These are phyloP conservation scores for Rhamphomyia laevipes DNA, from an alignment of 2,888 invertebrate genomes.

Conservation along the genomic window DNA sequence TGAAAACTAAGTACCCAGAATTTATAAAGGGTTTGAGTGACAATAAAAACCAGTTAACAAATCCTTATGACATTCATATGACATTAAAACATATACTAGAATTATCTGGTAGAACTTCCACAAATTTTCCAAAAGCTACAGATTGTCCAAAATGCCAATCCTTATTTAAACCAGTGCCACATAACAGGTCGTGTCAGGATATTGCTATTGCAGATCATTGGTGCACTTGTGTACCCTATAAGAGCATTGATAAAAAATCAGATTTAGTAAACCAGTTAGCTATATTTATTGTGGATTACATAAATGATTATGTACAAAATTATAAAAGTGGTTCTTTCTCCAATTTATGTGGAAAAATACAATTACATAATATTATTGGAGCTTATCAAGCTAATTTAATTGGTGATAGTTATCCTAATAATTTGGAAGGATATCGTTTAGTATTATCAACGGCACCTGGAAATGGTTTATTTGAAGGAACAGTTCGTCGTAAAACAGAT, in stretches of 20 bases:
- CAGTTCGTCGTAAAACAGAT: constrained; percentile 40
- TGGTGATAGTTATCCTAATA: constrained; percentile 8
- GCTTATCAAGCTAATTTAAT: constrained; percentile 34
- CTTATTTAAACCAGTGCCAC: constrained; percentile 46
- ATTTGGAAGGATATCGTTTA: constrained; percentile 47
- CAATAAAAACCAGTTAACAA: constrained; percentile 56
- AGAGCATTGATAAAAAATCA: constrained; percentile 33
- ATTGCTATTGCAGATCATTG: constrained; percentile 58
- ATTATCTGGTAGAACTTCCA: constrained; percentile 39
- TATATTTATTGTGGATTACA: constrained; percentile 26
- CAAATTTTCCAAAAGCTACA: constrained; percentile 30
- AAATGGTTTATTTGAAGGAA: constrained; percentile 56
- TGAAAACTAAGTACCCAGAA: constrained; percentile 43
- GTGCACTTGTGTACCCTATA: constrained; percentile 61
- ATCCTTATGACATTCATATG: constrained; percentile 64
- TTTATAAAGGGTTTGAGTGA: constrained; percentile 44
- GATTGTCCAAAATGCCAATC: constrained; percentile 57
- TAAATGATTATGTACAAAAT: constrained; percentile 26
- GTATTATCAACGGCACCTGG: constrained; percentile 57
- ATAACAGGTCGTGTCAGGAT: constrained; percentile 54
- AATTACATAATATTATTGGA: constrained; percentile 43
- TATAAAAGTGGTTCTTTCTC: constrained; percentile 27
- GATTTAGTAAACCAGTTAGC: constrained; percentile 43
- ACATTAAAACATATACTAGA: constrained; percentile 53
- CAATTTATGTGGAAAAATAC: constrained; percentile 42